Base-by-base conservation (phyloP, 2,888 invertebrate species). In the Diarsia mendica region DNA sequence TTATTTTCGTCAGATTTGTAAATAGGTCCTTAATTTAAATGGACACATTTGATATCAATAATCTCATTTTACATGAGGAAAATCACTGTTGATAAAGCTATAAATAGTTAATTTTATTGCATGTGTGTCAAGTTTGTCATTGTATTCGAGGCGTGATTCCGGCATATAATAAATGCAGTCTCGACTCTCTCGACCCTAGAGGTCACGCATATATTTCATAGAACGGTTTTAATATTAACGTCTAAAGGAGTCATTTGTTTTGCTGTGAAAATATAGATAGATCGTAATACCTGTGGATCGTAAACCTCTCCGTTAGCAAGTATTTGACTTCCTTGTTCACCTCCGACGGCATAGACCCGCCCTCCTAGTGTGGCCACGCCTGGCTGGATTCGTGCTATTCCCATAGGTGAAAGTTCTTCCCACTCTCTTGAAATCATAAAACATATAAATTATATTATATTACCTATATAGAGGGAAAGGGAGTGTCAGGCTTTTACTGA, bases 301-400 rank as follows among this genome's bases (percentile, higher is more conserved):
- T 98, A 98, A 83, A 98, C 98, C 92, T 99, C 99, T 63, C 99
- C 99, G 90, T 98, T 98, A 20, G 98, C 98, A 64, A 98, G 96
- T 89, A 99, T 99, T 91, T 98, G 98, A 64, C 98, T 98, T 82
- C 98, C 99, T 85, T 98, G 97, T 93, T 99, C 99, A 10, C 99
- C 99, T 28, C 99, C 99, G 4, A 99, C 98, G 0, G 98, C 99
- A 93, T 98, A 99, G 76, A 99, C 98, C 85, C 98, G 97, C 0
- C 99, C 98, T 89, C 98, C 98, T 58, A 99, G 91, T 13, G 98
- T 97, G 1, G 98, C 98, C 9, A 98, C 98, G 20, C 99, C 99
- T 0, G 99, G 99, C 85, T 99, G 97, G 88, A 99, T 98, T 71
- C 99, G 97, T 5, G 98, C 98, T 86, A 98, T 98, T 71, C 97